Evolutionary conservation across 2,113 vertebrate genomes (phyloP).

Genomic region (Sinocyclocheilus grahami): DNA sequence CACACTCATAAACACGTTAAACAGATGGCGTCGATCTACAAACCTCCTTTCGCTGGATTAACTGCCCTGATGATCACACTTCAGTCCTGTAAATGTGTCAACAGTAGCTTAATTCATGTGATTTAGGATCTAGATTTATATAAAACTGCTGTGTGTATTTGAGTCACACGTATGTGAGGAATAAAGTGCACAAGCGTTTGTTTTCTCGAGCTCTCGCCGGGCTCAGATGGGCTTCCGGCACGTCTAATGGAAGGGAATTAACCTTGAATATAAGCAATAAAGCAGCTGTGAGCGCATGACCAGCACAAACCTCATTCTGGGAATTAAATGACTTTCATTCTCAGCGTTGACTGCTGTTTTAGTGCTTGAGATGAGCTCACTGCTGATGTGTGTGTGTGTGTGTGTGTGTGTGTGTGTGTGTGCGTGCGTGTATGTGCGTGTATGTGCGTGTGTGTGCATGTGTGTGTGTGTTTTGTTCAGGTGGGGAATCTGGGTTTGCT

Average conservation of each 20-base stretch:
- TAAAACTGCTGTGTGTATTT: no score
- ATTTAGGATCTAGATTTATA: no score
- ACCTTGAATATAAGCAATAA: constrained; percentile 2
- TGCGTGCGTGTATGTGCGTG: constrained; percentile 36
- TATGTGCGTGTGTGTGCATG: constrained; percentile 7
- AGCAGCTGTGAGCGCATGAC: neutral
- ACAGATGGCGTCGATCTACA: no score
- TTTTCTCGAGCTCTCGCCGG: no score
- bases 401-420: constrained; percentile 28
- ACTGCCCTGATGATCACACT: no score
- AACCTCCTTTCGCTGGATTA: no score
- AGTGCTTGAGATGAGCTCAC: neutral
- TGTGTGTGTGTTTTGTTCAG: constrained; percentile 59
- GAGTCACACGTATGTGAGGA: no score
- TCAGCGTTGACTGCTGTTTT: neutral
- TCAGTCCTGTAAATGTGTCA: no score
- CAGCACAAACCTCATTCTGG: constrained; percentile 6
- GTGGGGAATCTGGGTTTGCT: constrained; percentile 77
- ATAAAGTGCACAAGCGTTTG: no score
- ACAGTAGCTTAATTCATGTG: no score
- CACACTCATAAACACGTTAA: no score
- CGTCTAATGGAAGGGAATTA: constrained; percentile 3
- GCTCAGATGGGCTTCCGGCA: neutral
- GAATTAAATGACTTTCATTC: neutral
- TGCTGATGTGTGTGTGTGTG: constrained; percentile 8